A percentile compares a stretch with the other conserved stretches of the same genome.
Evolutionary conservation across 2,888 invertebrate species (phyloP).

Genomic region (Torymus aiolomorphi): DNA sequence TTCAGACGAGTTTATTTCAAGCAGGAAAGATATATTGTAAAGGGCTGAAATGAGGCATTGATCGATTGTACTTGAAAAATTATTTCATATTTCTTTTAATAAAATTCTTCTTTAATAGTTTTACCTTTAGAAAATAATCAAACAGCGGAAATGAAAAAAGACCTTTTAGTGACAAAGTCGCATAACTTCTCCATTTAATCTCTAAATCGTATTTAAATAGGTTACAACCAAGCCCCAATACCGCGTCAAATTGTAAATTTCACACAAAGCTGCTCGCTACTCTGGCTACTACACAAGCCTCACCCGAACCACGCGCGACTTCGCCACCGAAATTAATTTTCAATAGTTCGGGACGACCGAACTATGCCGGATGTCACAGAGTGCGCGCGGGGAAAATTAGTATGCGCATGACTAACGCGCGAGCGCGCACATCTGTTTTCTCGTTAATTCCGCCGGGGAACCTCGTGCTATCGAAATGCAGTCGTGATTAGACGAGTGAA

Average conservation of each 20-base stretch:
- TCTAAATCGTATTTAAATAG: neutral
- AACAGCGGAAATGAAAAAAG: neutral
- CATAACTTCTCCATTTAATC: too few species aligned
- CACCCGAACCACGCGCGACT: neutral
- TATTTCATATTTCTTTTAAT: too few species aligned
- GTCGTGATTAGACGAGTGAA: neutral
- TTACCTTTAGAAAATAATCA: too few species aligned
- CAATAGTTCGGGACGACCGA: conserved; percentile 27
- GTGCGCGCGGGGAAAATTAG: conserved; percentile 31
- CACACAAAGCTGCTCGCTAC: neutral
- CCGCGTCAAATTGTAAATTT: neutral
- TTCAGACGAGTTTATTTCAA: too few species aligned
- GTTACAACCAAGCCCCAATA: neutral
- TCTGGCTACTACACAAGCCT: too few species aligned
- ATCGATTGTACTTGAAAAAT: too few species aligned
- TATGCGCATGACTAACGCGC: conserved; percentile 43
- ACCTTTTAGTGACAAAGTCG: too few species aligned
- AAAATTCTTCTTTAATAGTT: too few species aligned
- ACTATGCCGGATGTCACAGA: conserved; percentile 42
- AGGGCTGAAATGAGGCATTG: too few species aligned
- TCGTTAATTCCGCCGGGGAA: conserved; percentile 23
- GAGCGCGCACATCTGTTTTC: conserved; percentile 30
- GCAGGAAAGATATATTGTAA: too few species aligned
- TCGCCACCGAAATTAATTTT: conserved; percentile 40
- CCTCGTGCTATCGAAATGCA: neutral